phyloP scores from a whole-genome alignment of 2,797 vertebrate genomes.

The Ctenochaetus hawaiiensis region DNA sequence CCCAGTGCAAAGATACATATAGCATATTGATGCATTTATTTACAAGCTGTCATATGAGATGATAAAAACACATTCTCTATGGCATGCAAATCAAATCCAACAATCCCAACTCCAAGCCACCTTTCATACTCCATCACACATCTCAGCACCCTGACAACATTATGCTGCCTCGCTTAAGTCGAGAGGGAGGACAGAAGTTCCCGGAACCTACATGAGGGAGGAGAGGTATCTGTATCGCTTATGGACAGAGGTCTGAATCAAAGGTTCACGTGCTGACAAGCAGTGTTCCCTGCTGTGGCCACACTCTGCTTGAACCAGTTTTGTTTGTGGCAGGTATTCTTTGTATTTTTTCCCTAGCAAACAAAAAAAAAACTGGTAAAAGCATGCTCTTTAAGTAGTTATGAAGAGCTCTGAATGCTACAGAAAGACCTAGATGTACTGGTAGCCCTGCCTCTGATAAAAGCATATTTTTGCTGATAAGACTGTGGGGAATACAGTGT shows the following conservation, averaged over 20 bases:
- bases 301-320: not conserved
- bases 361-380: slow-evolving; percentile 16
- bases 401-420: too few species aligned
- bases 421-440: too few species aligned
- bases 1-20: not conserved
- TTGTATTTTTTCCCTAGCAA: not conserved
- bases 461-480: too few species aligned
- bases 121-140: not conserved
- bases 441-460: too few species aligned
- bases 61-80: not conserved
- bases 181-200: not conserved
- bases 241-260: slow-evolving; percentile 2
- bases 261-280: slow-evolving; percentile 22
- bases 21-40: not conserved
- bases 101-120: not conserved
- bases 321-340: slow-evolving; percentile 9
- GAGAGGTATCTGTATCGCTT: slow-evolving; percentile 1
- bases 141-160: not conserved
- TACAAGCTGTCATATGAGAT: not conserved
- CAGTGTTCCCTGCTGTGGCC: slow-evolving; percentile 7
- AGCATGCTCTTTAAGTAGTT: not conserved
- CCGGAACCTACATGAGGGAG: slow-evolving; percentile 3
- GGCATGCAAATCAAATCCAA: not conserved
- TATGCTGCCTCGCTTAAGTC: not conserved
- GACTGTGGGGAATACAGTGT: too few species aligned